phyloP scores from a whole-genome alignment of 2,888 invertebrate species.

The Oscheius sp. region DNA sequence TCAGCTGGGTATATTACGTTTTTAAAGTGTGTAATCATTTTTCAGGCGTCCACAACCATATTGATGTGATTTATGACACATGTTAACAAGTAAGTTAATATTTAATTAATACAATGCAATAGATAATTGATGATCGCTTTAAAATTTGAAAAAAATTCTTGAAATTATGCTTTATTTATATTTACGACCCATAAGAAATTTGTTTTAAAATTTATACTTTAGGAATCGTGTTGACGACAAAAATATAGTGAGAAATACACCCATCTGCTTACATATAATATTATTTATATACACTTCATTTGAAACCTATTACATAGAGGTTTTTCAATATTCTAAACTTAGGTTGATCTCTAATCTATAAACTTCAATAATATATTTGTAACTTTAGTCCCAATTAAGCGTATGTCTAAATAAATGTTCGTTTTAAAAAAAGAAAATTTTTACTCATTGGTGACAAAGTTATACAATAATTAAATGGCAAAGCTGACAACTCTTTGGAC shows the following conservation, averaged over 20 bases:
- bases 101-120: neutral
- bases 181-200: neutral
- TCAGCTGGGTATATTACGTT: constrained; percentile 7
- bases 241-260: neutral
- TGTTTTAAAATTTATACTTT: neutral
- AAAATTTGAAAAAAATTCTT: neutral
- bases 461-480: constrained; percentile 49
- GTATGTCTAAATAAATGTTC: constrained; percentile 5
- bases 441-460: no score
- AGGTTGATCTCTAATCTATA: neutral
- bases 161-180: neutral
- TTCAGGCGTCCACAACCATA: constrained; percentile 16
- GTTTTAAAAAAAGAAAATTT: neutral
- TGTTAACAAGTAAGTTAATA: neutral
- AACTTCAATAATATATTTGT: neutral
- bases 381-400: neutral
- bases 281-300: neutral
- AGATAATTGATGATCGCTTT: neutral
- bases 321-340: neutral
- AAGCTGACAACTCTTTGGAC: constrained; percentile 56
- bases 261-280: neutral
- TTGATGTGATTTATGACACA: neutral
- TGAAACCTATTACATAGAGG: no score
- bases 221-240: neutral
- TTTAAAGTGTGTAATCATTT: neutral